These are phyloP conservation scores for Erebia ligea DNA, from an alignment of 2,888 invertebrate genomes.

Conservation along the genomic window DNA sequence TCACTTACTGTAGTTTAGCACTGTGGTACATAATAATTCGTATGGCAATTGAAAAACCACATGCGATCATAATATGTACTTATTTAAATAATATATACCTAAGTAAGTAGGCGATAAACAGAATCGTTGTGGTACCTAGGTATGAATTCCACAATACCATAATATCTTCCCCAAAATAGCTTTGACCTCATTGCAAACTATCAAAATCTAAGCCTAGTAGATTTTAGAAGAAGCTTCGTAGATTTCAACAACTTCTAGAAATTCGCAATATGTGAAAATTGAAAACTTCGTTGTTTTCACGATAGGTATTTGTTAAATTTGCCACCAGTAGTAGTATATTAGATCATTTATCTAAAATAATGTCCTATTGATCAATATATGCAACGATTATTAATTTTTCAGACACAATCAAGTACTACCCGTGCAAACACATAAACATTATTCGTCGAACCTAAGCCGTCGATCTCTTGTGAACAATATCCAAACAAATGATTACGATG, in stretches of 20 bases:
- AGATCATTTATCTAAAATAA: too few species aligned
- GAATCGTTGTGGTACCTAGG: background rate
- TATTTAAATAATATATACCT: too few species aligned
- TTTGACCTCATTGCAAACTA: constrained; percentile 30
- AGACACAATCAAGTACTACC: constrained; percentile 7
- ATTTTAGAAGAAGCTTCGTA: background rate
- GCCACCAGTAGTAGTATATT: too few species aligned
- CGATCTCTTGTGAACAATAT: constrained; percentile 50
- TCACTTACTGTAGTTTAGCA: background rate
- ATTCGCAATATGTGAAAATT: constrained; percentile 15
- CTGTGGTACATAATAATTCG: background rate
- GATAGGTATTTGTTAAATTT: too few species aligned
- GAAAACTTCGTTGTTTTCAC: constrained; percentile 2
- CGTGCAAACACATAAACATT: background rate
- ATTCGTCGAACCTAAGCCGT: constrained; percentile 44
- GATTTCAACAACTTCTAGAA: background rate
- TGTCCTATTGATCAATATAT: background rate
- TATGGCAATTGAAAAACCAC: background rate
- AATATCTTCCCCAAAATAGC: constrained; percentile 32
- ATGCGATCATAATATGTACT: background rate
- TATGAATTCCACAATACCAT: constrained; percentile 12
- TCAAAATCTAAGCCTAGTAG: background rate
- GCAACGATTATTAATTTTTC: background rate
- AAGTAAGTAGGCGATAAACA: constrained; percentile 3
- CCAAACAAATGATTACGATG: constrained; percentile 66